phyloP scores from a whole-genome alignment of 2,888 invertebrate genomes.

The Myathropa florea region DNA sequence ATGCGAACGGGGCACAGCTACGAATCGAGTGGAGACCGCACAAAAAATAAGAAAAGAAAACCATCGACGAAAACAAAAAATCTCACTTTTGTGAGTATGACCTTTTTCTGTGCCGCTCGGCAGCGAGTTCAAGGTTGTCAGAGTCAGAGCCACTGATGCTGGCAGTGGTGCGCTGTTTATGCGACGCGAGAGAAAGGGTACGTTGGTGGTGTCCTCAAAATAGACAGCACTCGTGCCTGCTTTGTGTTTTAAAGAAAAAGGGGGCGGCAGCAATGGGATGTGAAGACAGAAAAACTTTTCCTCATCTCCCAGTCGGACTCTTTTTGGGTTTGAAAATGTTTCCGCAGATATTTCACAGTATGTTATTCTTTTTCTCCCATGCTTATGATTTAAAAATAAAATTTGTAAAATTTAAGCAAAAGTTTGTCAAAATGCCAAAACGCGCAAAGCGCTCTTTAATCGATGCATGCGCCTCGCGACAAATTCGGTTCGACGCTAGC shows the following conservation, averaged over 20 bases:
- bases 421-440: conserved; percentile 65
- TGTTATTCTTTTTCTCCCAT: background rate
- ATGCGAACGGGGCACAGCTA: conserved; percentile 10
- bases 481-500: conserved; percentile 19
- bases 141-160: conserved; percentile 58
- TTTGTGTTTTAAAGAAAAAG: conserved; percentile 10
- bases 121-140: conserved; percentile 67
- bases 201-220: conserved; percentile 55
- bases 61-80: conserved; percentile 45
- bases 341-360: conserved; percentile 31
- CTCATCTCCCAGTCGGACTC: conserved; percentile 9
- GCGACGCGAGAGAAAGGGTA: conserved; percentile 37
- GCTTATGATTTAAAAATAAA: conserved; percentile 53
- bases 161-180: conserved; percentile 17
- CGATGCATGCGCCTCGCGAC: conserved; percentile 46
- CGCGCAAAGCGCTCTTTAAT: conserved; percentile 49
- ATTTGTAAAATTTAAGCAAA: conserved; percentile 28
- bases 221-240: conserved; percentile 39
- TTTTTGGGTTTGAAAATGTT: conserved; percentile 45
- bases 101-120: conserved; percentile 64
- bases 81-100: conserved; percentile 67
- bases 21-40: conserved; percentile 12
- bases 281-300: background rate
- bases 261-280: background rate
- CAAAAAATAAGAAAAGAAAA: conserved; percentile 31